These are phyloP conservation scores for Diarsia mendica DNA, from an alignment of 2,888 invertebrate species.

Conservation along the genomic window DNA sequence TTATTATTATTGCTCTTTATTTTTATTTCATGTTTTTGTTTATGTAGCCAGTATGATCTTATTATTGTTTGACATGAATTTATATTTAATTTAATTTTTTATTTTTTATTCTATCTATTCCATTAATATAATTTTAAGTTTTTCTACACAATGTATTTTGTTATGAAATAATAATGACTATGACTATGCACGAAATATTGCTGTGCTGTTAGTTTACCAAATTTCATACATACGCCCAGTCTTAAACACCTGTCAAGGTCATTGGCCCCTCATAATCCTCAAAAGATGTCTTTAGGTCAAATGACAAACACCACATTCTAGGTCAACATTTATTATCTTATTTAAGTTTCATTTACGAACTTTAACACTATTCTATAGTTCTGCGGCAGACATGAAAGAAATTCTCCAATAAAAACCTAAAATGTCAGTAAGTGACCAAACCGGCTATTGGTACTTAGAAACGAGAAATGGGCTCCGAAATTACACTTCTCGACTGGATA, in stretches of 20 bases:
- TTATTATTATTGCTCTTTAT: no score
- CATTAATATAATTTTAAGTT: no score
- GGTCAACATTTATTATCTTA: slow-evolving; percentile 23
- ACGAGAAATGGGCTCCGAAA: neutral
- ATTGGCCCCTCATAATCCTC: slow-evolving; percentile 3
- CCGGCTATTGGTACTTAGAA: slow-evolving; percentile 17
- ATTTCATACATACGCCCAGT: neutral
- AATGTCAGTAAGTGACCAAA: slow-evolving; percentile 8
- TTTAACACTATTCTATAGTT: neutral
- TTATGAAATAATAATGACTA: no score
- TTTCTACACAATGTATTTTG: no score
- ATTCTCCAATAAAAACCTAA: neutral
- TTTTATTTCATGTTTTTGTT: no score
- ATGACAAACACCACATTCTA: slow-evolving; percentile 17
- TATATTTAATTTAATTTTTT: no score
- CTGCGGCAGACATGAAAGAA: neutral
- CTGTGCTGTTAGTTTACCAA: no score
- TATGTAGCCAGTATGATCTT: no score
- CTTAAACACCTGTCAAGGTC: slow-evolving; percentile 24
- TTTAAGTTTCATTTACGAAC: neutral
- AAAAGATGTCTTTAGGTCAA: slow-evolving; percentile 34
- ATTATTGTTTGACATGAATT: no score
- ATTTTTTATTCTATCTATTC: no score
- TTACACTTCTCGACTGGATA: neutral
- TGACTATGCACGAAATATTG: no score